Evolutionary conservation across 1,140 invertebrate species (phyloP).

Genomic region (Phymorhynchus buccinoides): DNA sequence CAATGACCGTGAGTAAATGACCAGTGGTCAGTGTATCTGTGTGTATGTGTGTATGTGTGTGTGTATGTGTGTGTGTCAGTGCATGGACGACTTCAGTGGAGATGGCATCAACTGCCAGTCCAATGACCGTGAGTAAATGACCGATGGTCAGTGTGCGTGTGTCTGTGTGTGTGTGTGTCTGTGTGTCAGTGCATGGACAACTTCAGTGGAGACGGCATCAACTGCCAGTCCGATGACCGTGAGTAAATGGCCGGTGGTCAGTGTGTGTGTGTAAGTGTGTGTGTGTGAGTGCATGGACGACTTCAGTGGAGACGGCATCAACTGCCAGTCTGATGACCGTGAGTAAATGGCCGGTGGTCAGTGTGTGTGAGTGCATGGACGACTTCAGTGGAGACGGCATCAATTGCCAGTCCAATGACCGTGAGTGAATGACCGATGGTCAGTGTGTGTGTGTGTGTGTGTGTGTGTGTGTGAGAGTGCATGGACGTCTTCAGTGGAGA

Average conservation of each 20-base stretch:
- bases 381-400: conserved; percentile 77
- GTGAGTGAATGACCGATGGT: no score
- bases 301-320: conserved; percentile 77
- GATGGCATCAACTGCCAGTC: conserved; percentile 80
- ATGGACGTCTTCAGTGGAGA: conserved; percentile 71
- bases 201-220: conserved; percentile 77
- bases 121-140: conserved; percentile 25
- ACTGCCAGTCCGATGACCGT: conserved; percentile 74
- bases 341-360: no score
- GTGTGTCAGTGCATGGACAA: conserved; percentile 35
- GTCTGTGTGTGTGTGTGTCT: conserved; percentile 6
- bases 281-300: background rate
- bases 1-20: conserved; percentile 25
- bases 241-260: background rate
- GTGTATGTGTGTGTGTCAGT: conserved; percentile 63
- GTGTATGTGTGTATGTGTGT: background rate
- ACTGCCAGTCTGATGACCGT: conserved; percentile 74
- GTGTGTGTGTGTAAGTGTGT: background rate
- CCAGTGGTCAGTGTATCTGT: background rate
- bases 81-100: conserved; percentile 69
- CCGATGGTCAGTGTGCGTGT: background rate
- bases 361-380: conserved; percentile 68
- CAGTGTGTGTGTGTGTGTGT: no score
- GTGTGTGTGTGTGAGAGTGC: conserved; percentile 7
- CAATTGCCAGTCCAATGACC: conserved; percentile 75